phyloP scores from a whole-genome alignment of 2,888 invertebrate genomes.

The Baccha elongata region DNA sequence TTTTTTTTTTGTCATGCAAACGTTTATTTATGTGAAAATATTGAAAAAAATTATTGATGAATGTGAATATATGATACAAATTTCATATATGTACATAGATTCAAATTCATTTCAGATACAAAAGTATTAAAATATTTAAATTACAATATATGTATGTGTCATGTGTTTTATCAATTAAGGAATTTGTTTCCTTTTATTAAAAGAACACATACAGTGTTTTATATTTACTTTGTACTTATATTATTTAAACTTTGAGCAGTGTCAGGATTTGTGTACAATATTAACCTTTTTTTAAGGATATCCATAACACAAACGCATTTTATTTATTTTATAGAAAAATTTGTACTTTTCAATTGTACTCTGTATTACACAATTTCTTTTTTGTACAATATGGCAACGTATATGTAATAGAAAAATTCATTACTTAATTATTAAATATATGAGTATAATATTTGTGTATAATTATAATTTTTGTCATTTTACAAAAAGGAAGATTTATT shows the following conservation, averaged over 20 bases:
- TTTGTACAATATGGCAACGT: conserved; percentile 40
- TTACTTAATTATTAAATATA: conserved; percentile 51
- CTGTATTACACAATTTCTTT: conserved; percentile 50
- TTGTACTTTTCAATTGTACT: conserved; percentile 71
- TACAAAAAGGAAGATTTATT: conserved; percentile 45
- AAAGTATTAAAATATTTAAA: conserved; percentile 68
- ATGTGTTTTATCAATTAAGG: neutral
- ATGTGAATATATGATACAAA: conserved; percentile 43
- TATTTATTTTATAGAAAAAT: conserved; percentile 46
- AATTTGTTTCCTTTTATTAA: neutral
- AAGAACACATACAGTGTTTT: conserved; percentile 20
- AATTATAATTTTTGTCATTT: conserved; percentile 23
- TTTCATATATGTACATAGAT: conserved; percentile 34
- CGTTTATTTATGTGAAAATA: conserved; percentile 68
- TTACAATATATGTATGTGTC: conserved; percentile 41
- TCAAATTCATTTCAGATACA: conserved; percentile 55
- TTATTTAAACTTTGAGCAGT: conserved; percentile 10
- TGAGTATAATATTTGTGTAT: conserved; percentile 56
- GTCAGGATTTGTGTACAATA: conserved; percentile 46
- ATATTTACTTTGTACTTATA: conserved; percentile 43
- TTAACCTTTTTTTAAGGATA: conserved; percentile 8
- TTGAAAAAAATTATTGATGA: conserved; percentile 34
- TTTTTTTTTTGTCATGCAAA: conserved; percentile 64
- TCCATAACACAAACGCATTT: conserved; percentile 17
- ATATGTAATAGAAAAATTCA: conserved; percentile 15